A percentile compares a stretch with the other conserved stretches of the same genome.
phyloP scores from a whole-genome alignment of 2,113 vertebrate species.

The Conger conger region DNA sequence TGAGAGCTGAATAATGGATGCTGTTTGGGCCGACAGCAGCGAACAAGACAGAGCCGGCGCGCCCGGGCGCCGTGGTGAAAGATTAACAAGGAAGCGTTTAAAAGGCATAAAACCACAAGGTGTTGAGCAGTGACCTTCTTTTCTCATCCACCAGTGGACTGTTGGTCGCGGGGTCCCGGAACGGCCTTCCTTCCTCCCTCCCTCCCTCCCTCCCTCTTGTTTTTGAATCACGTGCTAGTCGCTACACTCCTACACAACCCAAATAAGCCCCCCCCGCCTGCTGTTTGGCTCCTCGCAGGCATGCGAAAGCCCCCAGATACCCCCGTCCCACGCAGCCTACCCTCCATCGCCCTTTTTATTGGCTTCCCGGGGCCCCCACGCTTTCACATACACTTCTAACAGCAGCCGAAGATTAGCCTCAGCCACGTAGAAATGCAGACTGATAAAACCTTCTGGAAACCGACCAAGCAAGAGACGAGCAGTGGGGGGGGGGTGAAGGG shows the following conservation, averaged over 20 bases:
- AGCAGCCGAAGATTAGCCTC: background rate
- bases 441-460: background rate
- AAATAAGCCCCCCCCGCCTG: background rate
- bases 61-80: background rate
- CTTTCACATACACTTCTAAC: background rate
- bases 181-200: background rate
- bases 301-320: background rate
- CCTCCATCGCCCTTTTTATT: background rate
- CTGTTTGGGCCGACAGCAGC: background rate
- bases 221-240: background rate
- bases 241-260: background rate
- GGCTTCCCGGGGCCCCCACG: background rate
- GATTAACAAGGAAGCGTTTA: constrained; percentile 8
- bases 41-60: background rate
- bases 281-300: background rate
- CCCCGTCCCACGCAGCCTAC: background rate
- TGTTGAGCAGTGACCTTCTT: background rate
- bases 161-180: background rate
- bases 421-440: background rate
- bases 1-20: constrained; percentile 1
- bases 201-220: background rate
- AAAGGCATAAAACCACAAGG: constrained; percentile 7
- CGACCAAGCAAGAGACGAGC: background rate
- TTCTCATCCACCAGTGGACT: background rate
- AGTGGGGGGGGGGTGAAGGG: too few species aligned